phyloP scores from a whole-genome alignment of 2,888 invertebrate species.

The Rugalucina vietnamica region DNA sequence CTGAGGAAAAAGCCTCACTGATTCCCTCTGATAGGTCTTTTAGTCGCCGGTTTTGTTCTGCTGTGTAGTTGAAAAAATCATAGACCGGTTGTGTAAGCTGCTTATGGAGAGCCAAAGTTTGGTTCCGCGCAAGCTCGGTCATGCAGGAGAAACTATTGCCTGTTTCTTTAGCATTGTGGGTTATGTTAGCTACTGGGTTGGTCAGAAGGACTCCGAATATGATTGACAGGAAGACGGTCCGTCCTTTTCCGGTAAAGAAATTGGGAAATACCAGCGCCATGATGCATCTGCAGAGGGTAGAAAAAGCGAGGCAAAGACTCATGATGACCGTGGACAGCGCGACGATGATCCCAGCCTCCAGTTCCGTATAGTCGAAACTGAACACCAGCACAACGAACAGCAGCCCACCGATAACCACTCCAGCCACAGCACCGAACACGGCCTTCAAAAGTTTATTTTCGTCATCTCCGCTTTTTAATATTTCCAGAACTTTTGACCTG shows the following conservation, averaged over 20 bases:
- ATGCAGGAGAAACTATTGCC: slow-evolving; percentile 63
- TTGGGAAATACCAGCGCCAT: slow-evolving; percentile 60
- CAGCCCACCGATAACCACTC: slow-evolving; percentile 44
- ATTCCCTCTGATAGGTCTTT: slow-evolving; percentile 18
- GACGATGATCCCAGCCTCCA: slow-evolving; percentile 48
- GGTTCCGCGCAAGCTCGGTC: slow-evolving; percentile 65
- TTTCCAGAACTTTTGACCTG: slow-evolving; percentile 28
- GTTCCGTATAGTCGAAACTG: slow-evolving; percentile 55
- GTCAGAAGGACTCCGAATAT: slow-evolving; percentile 63
- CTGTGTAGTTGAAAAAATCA: slow-evolving; percentile 33
- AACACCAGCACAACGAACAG: slow-evolving; percentile 52
- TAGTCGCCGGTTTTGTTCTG: slow-evolving; percentile 22
- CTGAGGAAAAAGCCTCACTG: neutral
- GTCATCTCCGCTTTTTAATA: slow-evolving; percentile 33
- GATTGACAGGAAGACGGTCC: slow-evolving; percentile 58
- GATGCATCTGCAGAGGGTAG: slow-evolving; percentile 58
- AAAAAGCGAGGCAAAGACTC: slow-evolving; percentile 52
- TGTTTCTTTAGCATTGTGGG: slow-evolving; percentile 59
- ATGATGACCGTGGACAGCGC: slow-evolving; percentile 51
- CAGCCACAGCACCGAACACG: slow-evolving; percentile 48
- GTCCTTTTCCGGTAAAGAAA: slow-evolving; percentile 64
- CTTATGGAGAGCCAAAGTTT: slow-evolving; percentile 47
- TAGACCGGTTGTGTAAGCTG: slow-evolving; percentile 53
- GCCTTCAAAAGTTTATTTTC: slow-evolving; percentile 44
- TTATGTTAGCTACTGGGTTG: slow-evolving; percentile 62